Evolutionary conservation across 1,140 invertebrate species (phyloP).

Genomic region (Aphelinus certus): DNA sequence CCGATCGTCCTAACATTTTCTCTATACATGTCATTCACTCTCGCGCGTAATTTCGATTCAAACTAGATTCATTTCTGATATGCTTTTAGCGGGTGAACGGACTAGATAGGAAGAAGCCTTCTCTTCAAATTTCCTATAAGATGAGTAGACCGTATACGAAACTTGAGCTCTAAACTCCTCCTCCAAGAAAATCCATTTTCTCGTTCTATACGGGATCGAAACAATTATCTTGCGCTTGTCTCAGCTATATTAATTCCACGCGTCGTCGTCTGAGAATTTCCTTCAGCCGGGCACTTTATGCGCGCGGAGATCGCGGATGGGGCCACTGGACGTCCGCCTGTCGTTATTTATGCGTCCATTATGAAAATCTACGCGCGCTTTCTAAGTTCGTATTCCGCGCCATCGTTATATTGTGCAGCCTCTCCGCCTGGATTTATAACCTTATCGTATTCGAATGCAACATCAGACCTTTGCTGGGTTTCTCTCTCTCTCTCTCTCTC

Average conservation of each 20-base stretch:
- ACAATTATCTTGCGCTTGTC: not conserved
- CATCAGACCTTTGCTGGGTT: no score
- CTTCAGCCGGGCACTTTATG: not conserved
- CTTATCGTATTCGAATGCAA: slow-evolving; percentile 29
- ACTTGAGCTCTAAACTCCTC: no score
- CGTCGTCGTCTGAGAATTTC: slow-evolving; percentile 36
- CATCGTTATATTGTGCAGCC: slow-evolving; percentile 27
- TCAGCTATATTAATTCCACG: slow-evolving; percentile 29
- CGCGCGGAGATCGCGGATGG: not conserved
- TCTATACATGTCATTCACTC: no score
- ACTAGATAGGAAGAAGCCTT: no score
- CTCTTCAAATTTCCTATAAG: no score
- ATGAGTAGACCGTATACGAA: no score
- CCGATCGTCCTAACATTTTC: no score
- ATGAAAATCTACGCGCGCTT: slow-evolving; percentile 38
- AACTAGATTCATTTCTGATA: no score
- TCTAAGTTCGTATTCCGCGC: slow-evolving; percentile 34
- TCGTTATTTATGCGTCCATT: slow-evolving; percentile 39
- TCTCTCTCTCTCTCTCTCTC: no score
- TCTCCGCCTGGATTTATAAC: slow-evolving; percentile 33
- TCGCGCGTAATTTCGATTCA: no score
- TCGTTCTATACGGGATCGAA: not conserved
- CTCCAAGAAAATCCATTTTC: no score
- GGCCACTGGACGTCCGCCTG: slow-evolving; percentile 33
- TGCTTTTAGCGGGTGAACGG: no score